These are phyloP conservation scores for Tetragnatha versicolor DNA, from an alignment of 1,140 invertebrate species.

Conservation along the genomic window DNA sequence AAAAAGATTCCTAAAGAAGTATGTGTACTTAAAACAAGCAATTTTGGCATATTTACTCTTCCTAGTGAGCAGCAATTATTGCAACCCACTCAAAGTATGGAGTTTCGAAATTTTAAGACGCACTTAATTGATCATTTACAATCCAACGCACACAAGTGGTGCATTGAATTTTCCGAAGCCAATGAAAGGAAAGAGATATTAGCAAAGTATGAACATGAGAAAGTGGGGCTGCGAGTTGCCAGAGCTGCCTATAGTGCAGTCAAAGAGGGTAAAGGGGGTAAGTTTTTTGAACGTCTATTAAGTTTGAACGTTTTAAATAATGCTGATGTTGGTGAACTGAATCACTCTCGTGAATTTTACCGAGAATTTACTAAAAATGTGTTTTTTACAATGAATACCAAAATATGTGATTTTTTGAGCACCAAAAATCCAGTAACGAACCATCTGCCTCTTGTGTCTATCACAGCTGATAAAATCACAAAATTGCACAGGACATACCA, in stretches of 20 bases:
- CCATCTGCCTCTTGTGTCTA: slow-evolving; percentile 3
- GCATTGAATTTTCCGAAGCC: neutral
- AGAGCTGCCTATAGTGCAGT: slow-evolving; percentile 7
- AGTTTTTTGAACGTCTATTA: slow-evolving; percentile 18
- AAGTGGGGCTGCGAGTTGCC: neutral
- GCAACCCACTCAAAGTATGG: neutral
- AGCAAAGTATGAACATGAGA: slow-evolving; percentile 5
- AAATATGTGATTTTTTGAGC: slow-evolving; percentile 3
- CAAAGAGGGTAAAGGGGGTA: slow-evolving; percentile 2
- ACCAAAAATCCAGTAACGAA: slow-evolving; percentile 17
- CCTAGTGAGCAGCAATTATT: slow-evolving; percentile 7
- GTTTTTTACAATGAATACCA: slow-evolving; percentile 14
- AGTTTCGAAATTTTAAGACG: neutral
- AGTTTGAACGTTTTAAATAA: slow-evolving; percentile 5
- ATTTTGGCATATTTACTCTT: slow-evolving; percentile 1
- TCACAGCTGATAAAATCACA: slow-evolving; percentile 13
- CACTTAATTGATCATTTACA: slow-evolving; percentile 8
- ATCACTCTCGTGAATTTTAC: slow-evolving; percentile 11
- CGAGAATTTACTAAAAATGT: slow-evolving; percentile 5
- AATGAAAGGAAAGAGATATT: neutral
- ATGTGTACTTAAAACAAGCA: neutral
- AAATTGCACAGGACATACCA: slow-evolving; percentile 7
- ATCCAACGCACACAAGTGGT: slow-evolving; percentile 9
- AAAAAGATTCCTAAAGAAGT: slow-evolving; percentile 4
- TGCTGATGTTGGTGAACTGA: slow-evolving; percentile 11